A percentile compares a stretch with the other conserved stretches of the same genome.
phyloP scores from a whole-genome alignment of 37 sponge, comb jelly and placozoan genomes.

The Beroe forskalii region DNA sequence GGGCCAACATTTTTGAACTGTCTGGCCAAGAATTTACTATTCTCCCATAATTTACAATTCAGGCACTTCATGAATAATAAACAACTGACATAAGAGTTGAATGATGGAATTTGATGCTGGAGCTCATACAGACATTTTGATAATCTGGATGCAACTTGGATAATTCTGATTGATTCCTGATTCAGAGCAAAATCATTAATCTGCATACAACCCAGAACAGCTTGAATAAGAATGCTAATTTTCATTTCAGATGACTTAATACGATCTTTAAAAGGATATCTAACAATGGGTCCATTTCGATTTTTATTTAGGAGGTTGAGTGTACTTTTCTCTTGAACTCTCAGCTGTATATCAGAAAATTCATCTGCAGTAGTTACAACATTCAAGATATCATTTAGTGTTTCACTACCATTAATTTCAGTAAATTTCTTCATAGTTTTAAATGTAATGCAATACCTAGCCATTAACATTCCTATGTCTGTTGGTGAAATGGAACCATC shows the following conservation, averaged over 20 bases:
- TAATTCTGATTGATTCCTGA: slow-evolving; percentile 74
- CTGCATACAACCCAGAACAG: slow-evolving; percentile 86
- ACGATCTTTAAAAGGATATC: slow-evolving; percentile 86
- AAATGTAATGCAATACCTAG: slow-evolving; percentile 91
- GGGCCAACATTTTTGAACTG: slow-evolving; percentile 91
- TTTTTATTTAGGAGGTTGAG: slow-evolving; percentile 89
- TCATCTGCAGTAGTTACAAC: slow-evolving; percentile 79
- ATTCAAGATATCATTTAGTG: slow-evolving; percentile 35
- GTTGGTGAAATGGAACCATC: slow-evolving; percentile 21
- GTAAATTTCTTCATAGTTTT: slow-evolving; percentile 87
- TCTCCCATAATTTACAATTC: slow-evolving; percentile 84
- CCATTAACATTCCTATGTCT: slow-evolving; percentile 92
- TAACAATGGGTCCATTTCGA: slow-evolving; percentile 83
- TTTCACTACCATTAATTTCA: slow-evolving; percentile 59
- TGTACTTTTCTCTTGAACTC: slow-evolving; percentile 86
- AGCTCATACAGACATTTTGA: slow-evolving; percentile 46
- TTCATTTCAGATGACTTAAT: slow-evolving; percentile 96
- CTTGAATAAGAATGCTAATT: slow-evolving; percentile 86
- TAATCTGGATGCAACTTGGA: slow-evolving; percentile 37
- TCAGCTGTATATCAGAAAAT: slow-evolving; percentile 86
- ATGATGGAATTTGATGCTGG: background rate
- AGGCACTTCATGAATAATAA: slow-evolving; percentile 55
- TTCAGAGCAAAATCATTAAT: slow-evolving; percentile 87
- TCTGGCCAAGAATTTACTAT: slow-evolving; percentile 84
- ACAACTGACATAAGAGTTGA: slow-evolving; percentile 10